Conservation (phyloP, 2,888 invertebrate species). For the Pyralis farinalis region DNA sequence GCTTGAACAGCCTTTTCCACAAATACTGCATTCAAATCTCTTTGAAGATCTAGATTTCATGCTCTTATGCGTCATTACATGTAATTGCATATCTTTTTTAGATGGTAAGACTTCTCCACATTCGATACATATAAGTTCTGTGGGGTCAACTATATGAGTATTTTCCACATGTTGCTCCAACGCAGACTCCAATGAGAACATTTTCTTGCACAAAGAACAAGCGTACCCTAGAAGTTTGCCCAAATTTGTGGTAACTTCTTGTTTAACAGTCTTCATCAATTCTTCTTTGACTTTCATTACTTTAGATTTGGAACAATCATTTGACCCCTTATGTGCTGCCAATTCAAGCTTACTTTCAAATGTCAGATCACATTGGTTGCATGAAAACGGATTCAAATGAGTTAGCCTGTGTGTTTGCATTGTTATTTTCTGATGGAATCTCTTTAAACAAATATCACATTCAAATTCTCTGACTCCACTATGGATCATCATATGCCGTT, state of each 20-base stretch:
- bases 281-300: slow-evolving; percentile 56
- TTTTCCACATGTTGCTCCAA: slow-evolving; percentile 66
- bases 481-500: slow-evolving; percentile 76
- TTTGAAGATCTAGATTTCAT: slow-evolving; percentile 44
- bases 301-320: slow-evolving; percentile 50
- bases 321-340: slow-evolving; percentile 44
- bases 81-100: slow-evolving; percentile 54
- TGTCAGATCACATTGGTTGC: slow-evolving; percentile 54
- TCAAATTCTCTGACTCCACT: slow-evolving; percentile 65
- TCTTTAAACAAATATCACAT: slow-evolving; percentile 68
- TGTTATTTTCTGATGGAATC: slow-evolving; percentile 72
- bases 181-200: slow-evolving; percentile 68
- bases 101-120: slow-evolving; percentile 61
- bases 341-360: slow-evolving; percentile 50
- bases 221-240: slow-evolving; percentile 67
- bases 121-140: slow-evolving; percentile 53
- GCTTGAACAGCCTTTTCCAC: slow-evolving; percentile 68
- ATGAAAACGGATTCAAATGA: slow-evolving; percentile 57
- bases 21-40: slow-evolving; percentile 64
- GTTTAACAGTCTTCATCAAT: slow-evolving; percentile 66
- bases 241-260: slow-evolving; percentile 59
- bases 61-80: slow-evolving; percentile 48
- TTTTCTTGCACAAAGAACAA: slow-evolving; percentile 69
- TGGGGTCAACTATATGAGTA: slow-evolving; percentile 54
- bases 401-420: slow-evolving; percentile 74